phyloP scores from a whole-genome alignment of 2,113 vertebrate species.

The Takifugu bimaculatus region DNA sequence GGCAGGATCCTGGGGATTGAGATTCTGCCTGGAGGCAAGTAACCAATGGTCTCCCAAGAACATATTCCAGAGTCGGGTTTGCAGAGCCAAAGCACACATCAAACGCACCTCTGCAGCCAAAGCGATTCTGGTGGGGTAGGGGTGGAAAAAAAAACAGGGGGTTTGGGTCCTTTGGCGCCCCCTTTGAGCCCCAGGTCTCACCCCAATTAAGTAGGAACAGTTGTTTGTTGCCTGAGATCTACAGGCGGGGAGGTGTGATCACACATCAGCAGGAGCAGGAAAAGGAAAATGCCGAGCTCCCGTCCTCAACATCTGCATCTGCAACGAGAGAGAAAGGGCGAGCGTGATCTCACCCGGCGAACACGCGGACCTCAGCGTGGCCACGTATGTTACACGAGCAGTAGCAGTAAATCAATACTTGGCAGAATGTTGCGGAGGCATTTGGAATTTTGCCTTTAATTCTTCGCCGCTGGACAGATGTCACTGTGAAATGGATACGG shows the following conservation, averaged over 20 bases:
- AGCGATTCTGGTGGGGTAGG: conserved; percentile 74
- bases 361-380: conserved; percentile 38
- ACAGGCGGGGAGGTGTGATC: conserved; percentile 55
- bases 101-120: conserved; percentile 77
- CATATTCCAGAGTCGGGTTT: conserved; percentile 78
- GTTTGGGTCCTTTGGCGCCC: conserved; percentile 68
- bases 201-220: conserved; percentile 79
- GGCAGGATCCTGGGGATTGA: conserved; percentile 77
- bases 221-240: conserved; percentile 70
- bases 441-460: conserved; percentile 56
- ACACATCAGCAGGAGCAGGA: conserved; percentile 11
- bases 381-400: conserved; percentile 47
- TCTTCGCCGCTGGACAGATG: conserved; percentile 62
- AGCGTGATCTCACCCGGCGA: conserved; percentile 46
- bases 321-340: conserved; percentile 27
- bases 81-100: conserved; percentile 81
- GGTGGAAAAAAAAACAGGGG: conserved; percentile 68
- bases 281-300: not conserved
- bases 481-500: conserved; percentile 67
- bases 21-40: conserved; percentile 79
- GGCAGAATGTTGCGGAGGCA: conserved; percentile 58
- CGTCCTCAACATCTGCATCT: conserved; percentile 16
- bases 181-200: conserved; percentile 74
- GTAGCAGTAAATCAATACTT: conserved; percentile 68
- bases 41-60: conserved; percentile 80